phyloP scores from a whole-genome alignment of 2,888 invertebrate species.

The Archips xylosteana region DNA sequence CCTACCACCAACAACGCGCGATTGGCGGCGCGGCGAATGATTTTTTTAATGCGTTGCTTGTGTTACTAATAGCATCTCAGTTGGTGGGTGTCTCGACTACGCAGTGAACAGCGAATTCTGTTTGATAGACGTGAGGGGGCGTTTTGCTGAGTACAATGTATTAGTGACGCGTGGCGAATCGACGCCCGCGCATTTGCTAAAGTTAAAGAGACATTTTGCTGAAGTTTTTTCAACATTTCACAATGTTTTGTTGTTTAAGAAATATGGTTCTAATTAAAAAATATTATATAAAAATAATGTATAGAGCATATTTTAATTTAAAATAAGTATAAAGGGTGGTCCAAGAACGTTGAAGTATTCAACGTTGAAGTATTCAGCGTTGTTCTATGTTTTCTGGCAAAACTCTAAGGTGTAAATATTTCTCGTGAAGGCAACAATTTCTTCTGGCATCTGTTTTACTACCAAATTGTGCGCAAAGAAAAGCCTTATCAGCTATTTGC shows the following conservation, averaged over 20 bases:
- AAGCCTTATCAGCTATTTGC: not conserved
- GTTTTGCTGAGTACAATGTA: not conserved
- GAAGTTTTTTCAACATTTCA: not conserved
- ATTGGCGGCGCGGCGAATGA: not conserved
- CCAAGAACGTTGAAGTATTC: too few species aligned
- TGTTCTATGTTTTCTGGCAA: too few species aligned
- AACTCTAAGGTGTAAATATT: too few species aligned
- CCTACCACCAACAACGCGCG: not conserved
- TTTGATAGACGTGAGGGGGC: not conserved
- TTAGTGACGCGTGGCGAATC: not conserved
- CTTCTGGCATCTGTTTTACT: too few species aligned
- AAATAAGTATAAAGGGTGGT: too few species aligned
- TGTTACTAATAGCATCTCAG: not conserved
- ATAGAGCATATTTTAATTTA: too few species aligned
- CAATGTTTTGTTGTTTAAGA: too few species aligned
- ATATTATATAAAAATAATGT: too few species aligned
- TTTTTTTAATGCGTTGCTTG: not conserved
- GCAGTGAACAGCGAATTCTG: conserved; percentile 3
- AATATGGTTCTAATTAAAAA: too few species aligned
- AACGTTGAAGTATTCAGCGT: too few species aligned
- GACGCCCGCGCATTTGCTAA: not conserved
- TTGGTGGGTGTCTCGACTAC: not conserved
- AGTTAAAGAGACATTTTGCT: not conserved
- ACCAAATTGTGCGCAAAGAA: too few species aligned
- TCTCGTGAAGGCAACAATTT: too few species aligned